Conservation (phyloP, 2,888 invertebrate genomes). For the Melolontha melolontha region DNA sequence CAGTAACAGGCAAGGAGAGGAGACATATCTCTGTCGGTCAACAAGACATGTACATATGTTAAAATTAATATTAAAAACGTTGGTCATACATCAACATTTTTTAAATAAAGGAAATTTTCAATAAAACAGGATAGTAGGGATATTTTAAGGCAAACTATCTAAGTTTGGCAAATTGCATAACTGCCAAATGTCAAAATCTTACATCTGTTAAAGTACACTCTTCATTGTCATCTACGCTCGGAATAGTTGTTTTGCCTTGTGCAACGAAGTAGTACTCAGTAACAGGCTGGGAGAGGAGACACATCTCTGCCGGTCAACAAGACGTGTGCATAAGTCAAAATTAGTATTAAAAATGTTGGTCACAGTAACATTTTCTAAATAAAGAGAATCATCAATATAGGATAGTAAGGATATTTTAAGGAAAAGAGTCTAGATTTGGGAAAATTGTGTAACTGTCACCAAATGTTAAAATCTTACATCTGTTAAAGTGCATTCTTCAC, state of each 20-base stretch:
- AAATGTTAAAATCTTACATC: constrained; percentile 79
- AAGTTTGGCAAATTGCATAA: no score
- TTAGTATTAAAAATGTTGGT: not conserved
- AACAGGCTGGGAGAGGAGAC: constrained; percentile 88
- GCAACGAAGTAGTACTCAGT: constrained; percentile 94
- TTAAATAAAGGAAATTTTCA: not conserved
- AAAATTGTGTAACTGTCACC: not conserved
- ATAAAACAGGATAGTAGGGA: no score
- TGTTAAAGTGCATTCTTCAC: constrained; percentile 89
- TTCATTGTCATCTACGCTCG: constrained; percentile 95
- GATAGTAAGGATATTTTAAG: not conserved
- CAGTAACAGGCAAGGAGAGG: constrained; percentile 89
- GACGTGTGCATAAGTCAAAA: constrained; percentile 40
- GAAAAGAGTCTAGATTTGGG: not conserved
- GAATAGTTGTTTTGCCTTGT: constrained; percentile 97
- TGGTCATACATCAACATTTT: not conserved
- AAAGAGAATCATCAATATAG: not conserved
- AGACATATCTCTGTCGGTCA: constrained; percentile 76
- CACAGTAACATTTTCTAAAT: not conserved
- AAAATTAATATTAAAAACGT: constrained; percentile 3
- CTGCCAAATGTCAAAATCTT: constrained; percentile 70
- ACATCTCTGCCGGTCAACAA: constrained; percentile 71
- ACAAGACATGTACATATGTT: constrained; percentile 45
- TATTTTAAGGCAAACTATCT: not conserved
- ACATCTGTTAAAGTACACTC: constrained; percentile 91